Evolutionary conservation across 2,113 vertebrate genomes (phyloP), one percentile per base, ranked within the genome.

Genomic region (Potamarius usumacintae): DNA sequence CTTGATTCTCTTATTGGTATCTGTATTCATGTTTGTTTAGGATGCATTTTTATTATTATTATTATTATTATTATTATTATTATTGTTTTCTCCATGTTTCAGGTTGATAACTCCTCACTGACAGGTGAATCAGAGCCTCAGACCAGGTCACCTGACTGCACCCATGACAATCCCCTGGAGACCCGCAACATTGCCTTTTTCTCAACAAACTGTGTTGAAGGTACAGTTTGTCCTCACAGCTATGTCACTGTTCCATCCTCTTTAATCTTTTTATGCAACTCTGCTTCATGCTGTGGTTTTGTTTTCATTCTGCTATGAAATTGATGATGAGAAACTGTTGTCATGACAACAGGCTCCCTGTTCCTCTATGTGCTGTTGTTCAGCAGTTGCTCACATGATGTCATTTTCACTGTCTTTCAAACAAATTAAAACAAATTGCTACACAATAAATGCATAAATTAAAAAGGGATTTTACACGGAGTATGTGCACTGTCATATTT

Each of bases 71-170:
- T 65, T 42, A 42, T 42, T 42, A 42, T 42, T 42, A 42, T 42
- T 55, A 30, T 52, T 63, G 25, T 25, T 79, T 20, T 88, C n/a
- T 63, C 0, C 11, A 22, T 67, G 14, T 15, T 20, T 63, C 88
- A 97, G 97, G 97, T 97, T 89, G 97, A 97, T 91, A 97, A 97
- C 93, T 97, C 97, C 15, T 97, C 97, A 63, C 94, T 97, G 90
- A 97, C 97, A 0, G 97, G 97, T 0, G 97, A 97, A 90, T 97
- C 97, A 2, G 97, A 97, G 81, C 97, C 97, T 14, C 97, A 97
- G 95, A 97, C 96, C 60, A 94, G 97, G 91, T 97, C 97, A 86
- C 96, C 97, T 22, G 96, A 97, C 94, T 96, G 96, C 87, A 97
- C 97, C 11, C 96, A 97, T 9, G 97, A 97, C 94, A 97, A 97